Base-by-base conservation (phyloP, 2,113 vertebrate species). In the Barbus barbus region DNA sequence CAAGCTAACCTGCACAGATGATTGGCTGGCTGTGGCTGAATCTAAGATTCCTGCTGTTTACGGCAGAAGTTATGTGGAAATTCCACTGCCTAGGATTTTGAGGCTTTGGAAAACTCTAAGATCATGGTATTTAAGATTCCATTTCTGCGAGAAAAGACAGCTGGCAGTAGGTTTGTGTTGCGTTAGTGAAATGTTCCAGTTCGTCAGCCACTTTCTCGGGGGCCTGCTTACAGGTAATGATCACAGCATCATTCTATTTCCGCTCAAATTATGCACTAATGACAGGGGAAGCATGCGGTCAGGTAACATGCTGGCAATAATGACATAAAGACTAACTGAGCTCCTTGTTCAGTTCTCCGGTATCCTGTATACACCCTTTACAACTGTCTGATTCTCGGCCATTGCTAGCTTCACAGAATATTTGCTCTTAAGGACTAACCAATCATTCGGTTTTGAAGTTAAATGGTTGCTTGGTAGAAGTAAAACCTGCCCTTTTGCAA, bases 81-180 rank as follows among this genome's bases (percentile, higher is more conserved):
- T 58, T 83, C 26, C 24, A 36, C 24, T 12, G 46, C 71, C 33
- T 63, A 38, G 75, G 53, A 87, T 87, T 81, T 81, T 63, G 56
- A 85, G 80, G 83, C 79, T 74, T 67, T 31, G 60, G 84, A 80
- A 85, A 78, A 83, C 80, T 83, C 81, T 58, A 75, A 75, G 81
- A 75, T 78, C 67, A 53, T 63, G 77, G 46, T 67, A 77, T 85
- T 26, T 46, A 75, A 51, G 71, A 84, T 78, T 77, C 77, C 3
- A 11, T 75, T 56, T 75, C 28, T 83, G 75, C 72, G 81, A 76
- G 26, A 85, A 87, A 87, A 87, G 46, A 83, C 76, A 78, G 79
- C 77, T 88, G 81, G 81, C 84, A 85, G 86, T 85, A 78, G 80
- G 81, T 85, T 80, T 84, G 60, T 81, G 74, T 76, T 79, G 20